Conservation (phyloP, 2,797 vertebrate genomes). For the Squalus acanthias region DNA sequence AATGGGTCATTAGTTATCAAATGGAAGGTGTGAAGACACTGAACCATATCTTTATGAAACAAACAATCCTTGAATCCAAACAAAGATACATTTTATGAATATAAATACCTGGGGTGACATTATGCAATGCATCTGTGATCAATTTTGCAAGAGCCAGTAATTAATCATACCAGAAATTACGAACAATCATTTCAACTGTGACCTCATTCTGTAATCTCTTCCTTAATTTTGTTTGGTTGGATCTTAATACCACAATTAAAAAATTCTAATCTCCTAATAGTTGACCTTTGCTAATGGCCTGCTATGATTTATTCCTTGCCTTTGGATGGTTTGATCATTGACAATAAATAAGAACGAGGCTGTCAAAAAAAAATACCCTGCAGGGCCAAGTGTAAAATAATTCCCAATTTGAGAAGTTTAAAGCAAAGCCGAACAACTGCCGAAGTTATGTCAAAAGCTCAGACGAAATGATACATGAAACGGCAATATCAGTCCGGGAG, state of each 20-base stretch:
- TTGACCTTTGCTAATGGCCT: conserved; percentile 24
- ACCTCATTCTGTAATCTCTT: conserved; percentile 10
- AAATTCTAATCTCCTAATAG: conserved; percentile 24
- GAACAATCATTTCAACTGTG: neutral
- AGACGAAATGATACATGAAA: neutral
- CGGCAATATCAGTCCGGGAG: neutral
- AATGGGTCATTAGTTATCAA: neutral
- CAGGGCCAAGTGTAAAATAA: conserved; percentile 1
- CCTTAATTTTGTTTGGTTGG: neutral
- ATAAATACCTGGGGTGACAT: neutral
- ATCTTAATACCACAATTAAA: neutral
- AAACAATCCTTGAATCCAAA: neutral
- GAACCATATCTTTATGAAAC: neutral
- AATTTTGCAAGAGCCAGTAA: neutral
- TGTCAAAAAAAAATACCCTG: neutral
- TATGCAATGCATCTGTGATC: neutral
- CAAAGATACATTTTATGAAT: neutral
- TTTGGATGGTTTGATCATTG: neutral
- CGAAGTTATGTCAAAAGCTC: neutral
- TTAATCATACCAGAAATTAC: neutral
- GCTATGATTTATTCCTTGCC: neutral
- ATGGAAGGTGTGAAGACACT: neutral
- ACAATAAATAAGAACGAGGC: conserved; percentile 18
- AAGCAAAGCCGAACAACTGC: neutral
- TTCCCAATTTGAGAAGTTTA: neutral